phyloP scores from a whole-genome alignment of 2,888 invertebrate genomes.

The Antheraea yamamai region DNA sequence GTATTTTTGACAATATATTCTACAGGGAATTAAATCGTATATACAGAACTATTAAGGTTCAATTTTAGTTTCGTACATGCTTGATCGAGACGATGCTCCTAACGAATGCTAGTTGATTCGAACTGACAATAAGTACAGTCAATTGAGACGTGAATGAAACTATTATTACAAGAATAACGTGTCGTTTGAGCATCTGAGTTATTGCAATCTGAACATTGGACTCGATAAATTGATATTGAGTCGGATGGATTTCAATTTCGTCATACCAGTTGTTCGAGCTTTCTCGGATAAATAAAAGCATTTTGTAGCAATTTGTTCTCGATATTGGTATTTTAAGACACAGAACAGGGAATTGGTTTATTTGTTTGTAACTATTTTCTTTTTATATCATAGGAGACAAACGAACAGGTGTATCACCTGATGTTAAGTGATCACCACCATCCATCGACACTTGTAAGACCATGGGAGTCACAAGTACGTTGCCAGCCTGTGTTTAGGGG shows the following conservation, averaged over 20 bases:
- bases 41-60: conserved; percentile 25
- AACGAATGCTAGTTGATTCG: conserved; percentile 53
- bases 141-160: conserved; percentile 66
- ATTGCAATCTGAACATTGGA: conserved; percentile 47
- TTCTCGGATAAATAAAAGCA: conserved; percentile 7
- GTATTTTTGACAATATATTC: conserved; percentile 1
- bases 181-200: conserved; percentile 38
- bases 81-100: conserved; percentile 4
- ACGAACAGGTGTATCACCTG: too few relatives aligned
- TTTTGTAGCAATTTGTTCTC: background rate
- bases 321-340: background rate
- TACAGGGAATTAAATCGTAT: conserved; percentile 36
- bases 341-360: background rate
- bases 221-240: conserved; percentile 40
- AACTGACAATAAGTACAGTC: conserved; percentile 54
- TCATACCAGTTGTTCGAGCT: conserved; percentile 24
- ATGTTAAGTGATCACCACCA: too few relatives aligned
- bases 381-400: too few relatives aligned
- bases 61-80: conserved; percentile 13
- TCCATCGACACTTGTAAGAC: too few relatives aligned
- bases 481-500: too few relatives aligned
- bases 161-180: conserved; percentile 53
- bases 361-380: background rate
- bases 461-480: too few relatives aligned
- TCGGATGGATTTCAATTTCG: conserved; percentile 32